phyloP scores from a whole-genome alignment of 2,888 invertebrate genomes.

The Caenorhabditis afra region DNA sequence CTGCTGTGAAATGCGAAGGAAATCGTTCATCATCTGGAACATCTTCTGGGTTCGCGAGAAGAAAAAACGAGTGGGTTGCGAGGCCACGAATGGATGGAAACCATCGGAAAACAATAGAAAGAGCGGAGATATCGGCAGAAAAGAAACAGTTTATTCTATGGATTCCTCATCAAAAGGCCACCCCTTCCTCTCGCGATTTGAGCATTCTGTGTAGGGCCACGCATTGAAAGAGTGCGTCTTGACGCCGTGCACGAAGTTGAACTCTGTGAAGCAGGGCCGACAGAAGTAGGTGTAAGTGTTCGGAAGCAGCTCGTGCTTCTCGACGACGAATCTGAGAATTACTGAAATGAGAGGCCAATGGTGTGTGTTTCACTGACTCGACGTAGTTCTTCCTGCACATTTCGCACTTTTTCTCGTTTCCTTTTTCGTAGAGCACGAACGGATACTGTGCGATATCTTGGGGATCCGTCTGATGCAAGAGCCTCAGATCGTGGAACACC shows the following conservation, averaged over 20 bases:
- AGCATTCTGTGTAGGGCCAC: slow-evolving; percentile 59
- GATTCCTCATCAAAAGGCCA: slow-evolving; percentile 21
- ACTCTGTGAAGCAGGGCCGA: slow-evolving; percentile 72
- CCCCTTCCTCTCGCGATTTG: slow-evolving; percentile 15
- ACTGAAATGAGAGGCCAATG: background rate
- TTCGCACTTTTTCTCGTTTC: slow-evolving; percentile 64
- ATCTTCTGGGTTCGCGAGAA: too few species aligned
- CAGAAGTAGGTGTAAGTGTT: slow-evolving; percentile 74
- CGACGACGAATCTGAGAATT: slow-evolving; percentile 73
- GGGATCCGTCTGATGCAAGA: slow-evolving; percentile 72
- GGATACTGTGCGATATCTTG: slow-evolving; percentile 70
- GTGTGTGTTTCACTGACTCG: slow-evolving; percentile 61
- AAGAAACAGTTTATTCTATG: background rate
- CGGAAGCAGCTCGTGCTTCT: slow-evolving; percentile 76
- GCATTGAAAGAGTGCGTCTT: slow-evolving; percentile 64
- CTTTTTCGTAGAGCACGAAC: slow-evolving; percentile 68
- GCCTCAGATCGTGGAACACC: slow-evolving; percentile 76
- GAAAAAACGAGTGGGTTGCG: too few species aligned
- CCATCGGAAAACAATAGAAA: too few species aligned
- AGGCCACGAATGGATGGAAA: slow-evolving; percentile 7
- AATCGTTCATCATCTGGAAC: slow-evolving; percentile 16
- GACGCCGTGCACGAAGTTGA: slow-evolving; percentile 62
- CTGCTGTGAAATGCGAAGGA: slow-evolving; percentile 13
- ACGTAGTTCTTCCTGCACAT: slow-evolving; percentile 70
- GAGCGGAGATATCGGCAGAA: background rate